Conservation (phyloP, 2,888 invertebrate species). For the Meliscaeva auricollis region DNA sequence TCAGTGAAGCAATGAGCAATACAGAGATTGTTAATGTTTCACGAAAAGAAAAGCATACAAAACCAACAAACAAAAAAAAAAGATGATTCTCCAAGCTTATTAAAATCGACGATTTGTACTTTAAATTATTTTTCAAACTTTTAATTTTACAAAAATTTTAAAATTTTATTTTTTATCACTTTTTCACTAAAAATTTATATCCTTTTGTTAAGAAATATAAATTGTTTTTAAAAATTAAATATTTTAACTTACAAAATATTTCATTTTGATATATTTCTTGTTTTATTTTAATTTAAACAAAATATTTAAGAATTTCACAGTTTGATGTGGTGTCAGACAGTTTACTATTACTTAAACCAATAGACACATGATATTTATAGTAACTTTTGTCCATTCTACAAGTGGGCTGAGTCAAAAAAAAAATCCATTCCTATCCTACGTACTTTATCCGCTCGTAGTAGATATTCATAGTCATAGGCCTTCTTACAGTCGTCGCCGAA, state of each 20-base stretch:
- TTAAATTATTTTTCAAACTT: no score
- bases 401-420: slow-evolving; percentile 30
- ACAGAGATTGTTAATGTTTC: no score
- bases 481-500: no score
- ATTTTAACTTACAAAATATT: slow-evolving; percentile 65
- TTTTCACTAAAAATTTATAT: no score
- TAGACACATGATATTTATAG: slow-evolving; percentile 69
- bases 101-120: no score
- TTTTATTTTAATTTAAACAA: slow-evolving; percentile 1
- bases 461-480: no score
- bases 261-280: slow-evolving; percentile 47
- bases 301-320: slow-evolving; percentile 32
- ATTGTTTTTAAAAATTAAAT: not conserved
- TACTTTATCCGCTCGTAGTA: slow-evolving; percentile 29
- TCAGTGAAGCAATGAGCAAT: no score
- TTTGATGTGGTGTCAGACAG: slow-evolving; percentile 47
- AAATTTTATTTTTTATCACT: not conserved
- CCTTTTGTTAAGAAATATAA: no score
- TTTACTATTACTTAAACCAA: slow-evolving; percentile 52
- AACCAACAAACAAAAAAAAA: no score
- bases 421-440: slow-evolving; percentile 58
- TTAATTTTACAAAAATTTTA: no score
- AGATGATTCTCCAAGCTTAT: no score
- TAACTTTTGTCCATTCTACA: slow-evolving; percentile 31
- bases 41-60: no score